These are phyloP conservation scores for Cyclophora albipunctata DNA, from an alignment of 2,888 invertebrate species.

Conservation along the genomic window DNA sequence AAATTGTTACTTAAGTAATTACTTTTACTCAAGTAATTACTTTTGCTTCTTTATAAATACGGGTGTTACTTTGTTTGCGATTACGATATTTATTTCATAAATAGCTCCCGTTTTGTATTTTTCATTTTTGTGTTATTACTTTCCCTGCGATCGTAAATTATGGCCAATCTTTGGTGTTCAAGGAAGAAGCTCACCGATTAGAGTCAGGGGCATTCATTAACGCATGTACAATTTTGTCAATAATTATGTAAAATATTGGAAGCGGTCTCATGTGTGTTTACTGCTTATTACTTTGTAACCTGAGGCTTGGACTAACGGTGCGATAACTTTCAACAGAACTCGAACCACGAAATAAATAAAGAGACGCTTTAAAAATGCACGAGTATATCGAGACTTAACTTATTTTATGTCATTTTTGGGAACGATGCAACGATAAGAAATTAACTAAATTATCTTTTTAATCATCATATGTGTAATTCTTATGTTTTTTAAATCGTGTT, in stretches of 20 bases:
- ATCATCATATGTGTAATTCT: no score
- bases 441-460: no score
- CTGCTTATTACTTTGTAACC: slow-evolving; percentile 59
- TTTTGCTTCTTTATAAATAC: no score
- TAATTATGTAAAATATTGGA: slow-evolving; percentile 61
- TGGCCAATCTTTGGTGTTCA: slow-evolving; percentile 33
- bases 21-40: no score
- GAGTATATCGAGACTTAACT: no score
- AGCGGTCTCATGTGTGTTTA: slow-evolving; percentile 53
- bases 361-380: no score
- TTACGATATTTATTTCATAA: slow-evolving; percentile 30
- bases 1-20: no score
- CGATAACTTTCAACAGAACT: slow-evolving; percentile 34
- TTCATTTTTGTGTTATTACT: slow-evolving; percentile 31
- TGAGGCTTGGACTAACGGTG: slow-evolving; percentile 51
- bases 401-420: no score
- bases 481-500: no score
- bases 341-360: no score
- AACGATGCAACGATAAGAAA: no score
- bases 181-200: slow-evolving; percentile 39
- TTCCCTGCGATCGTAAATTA: slow-evolving; percentile 37
- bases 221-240: slow-evolving; percentile 49
- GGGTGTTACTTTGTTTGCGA: slow-evolving; percentile 31
- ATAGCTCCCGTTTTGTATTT: slow-evolving; percentile 30
- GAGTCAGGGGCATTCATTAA: slow-evolving; percentile 44